Conservation (phyloP, 2,888 invertebrate species). For the Mesorhabditis spiculigera region DNA sequence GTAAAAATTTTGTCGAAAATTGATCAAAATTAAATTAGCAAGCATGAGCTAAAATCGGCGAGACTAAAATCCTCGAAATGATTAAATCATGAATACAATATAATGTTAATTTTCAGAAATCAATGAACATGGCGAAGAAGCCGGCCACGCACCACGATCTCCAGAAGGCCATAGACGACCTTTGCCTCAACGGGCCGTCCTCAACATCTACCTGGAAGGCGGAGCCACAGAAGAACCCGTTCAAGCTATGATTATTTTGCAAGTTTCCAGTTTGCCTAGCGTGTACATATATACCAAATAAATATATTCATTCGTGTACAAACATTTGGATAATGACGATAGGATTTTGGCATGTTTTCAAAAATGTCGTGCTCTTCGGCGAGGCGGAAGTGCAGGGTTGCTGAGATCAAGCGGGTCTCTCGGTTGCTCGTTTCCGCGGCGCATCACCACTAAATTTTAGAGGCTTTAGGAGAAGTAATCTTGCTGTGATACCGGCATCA, state of each 20-base stretch:
- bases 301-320: background rate
- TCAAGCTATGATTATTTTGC: slow-evolving; percentile 3
- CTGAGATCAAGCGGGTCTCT: background rate
- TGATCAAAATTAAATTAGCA: too few relatives aligned
- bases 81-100: too few relatives aligned
- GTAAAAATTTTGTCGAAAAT: too few relatives aligned
- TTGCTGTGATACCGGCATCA: background rate
- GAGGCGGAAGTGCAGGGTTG: background rate
- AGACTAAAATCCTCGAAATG: too few relatives aligned
- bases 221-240: background rate
- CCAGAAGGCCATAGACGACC: background rate
- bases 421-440: background rate
- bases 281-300: background rate
- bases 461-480: background rate
- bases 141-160: background rate
- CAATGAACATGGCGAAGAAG: too few relatives aligned
- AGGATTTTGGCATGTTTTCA: background rate
- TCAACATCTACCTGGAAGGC: background rate
- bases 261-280: background rate
- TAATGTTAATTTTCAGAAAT: too few relatives aligned
- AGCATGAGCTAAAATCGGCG: too few relatives aligned
- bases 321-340: too few relatives aligned
- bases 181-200: background rate
- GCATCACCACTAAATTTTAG: slow-evolving; percentile 4
- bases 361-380: slow-evolving; percentile 2